Conservation (phyloP, 2,797 vertebrate genomes). For the Pseudocheirus occidentalis region DNA sequence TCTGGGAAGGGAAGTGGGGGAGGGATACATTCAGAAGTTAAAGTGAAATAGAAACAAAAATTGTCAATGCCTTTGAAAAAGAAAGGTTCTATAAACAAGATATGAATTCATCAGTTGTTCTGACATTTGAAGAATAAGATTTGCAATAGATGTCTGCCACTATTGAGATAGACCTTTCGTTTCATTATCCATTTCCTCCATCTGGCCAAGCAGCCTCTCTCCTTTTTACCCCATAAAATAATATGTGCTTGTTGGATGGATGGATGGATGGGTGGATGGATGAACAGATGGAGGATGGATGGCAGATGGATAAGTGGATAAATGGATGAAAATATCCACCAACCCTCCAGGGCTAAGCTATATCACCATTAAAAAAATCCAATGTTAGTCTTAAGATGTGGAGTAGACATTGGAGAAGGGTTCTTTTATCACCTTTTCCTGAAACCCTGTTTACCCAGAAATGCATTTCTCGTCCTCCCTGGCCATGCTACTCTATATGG, state of each 20-base stretch:
- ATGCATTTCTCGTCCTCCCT: neutral
- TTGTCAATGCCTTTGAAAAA: neutral
- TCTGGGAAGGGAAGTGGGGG: neutral
- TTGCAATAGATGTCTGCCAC: neutral
- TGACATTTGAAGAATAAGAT: neutral
- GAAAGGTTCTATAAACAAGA: neutral
- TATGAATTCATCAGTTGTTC: neutral
- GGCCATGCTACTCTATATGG: neutral
- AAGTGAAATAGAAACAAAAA: neutral
- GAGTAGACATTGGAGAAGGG: neutral
- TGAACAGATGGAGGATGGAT: too few species aligned
- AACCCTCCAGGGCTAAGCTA: neutral
- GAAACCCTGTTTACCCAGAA: neutral
- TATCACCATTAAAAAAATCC: neutral
- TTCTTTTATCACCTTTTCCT: neutral
- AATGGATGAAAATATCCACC: neutral
- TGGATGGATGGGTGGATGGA: too few species aligned
- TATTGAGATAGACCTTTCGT: neutral
- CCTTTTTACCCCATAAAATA: neutral
- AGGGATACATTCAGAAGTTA: neutral
- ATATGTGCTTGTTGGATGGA: neutral
- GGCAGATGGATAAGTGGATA: neutral
- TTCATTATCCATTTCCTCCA: neutral
- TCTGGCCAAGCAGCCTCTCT: neutral
- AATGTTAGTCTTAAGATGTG: neutral